Evolutionary conservation across 2,888 invertebrate species (phyloP), one percentile per base, ranked within the genome.

Genomic region (Cantharis nigra): DNA sequence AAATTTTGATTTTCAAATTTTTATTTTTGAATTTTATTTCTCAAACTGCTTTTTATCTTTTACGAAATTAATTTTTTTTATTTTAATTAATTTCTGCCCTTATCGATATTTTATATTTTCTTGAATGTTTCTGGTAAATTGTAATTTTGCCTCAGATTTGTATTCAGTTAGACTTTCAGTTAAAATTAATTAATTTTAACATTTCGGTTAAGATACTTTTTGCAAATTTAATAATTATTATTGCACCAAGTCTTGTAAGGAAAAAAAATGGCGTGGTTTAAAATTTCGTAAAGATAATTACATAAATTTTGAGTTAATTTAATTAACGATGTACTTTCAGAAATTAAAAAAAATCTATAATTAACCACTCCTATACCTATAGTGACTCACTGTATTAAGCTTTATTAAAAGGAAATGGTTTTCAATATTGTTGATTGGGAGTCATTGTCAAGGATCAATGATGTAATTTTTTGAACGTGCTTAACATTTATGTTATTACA

Each of bases 381-480:
- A 49, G 49, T 49, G 49, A 49, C 49, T 49, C 49, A 49, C 49
- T 7, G 49, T 49, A 49, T 49, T 49, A 49, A 49, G 49, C 49
- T 49, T 49, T n/a, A 49, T 30, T 70, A 74, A 72, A 72, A 69
- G 74, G 74, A 74, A 74, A 74, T 74, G 70, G 74, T 63, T 70
- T 72, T 49, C 71, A 67, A 63, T 71, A 71, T 71, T 71, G 70
- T 26, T 67, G 75, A 75, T 75, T 74, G 71, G 67, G 62, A 71
- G 71, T 75, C 75, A 75, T 75, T 75, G 75, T 75, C 75, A 75
- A 75, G 75, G 75, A 71, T 71, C 75, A 63, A 33, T 75, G 75
- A 75, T 75, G 75, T 71, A 75, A 75, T 71, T 71, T 71, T 71
- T 49, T 63, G 71, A 75, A 75, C 71, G 75, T 71, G 75, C 71